Conservation (phyloP, 2,888 invertebrate species). For the Patella pellucida region DNA sequence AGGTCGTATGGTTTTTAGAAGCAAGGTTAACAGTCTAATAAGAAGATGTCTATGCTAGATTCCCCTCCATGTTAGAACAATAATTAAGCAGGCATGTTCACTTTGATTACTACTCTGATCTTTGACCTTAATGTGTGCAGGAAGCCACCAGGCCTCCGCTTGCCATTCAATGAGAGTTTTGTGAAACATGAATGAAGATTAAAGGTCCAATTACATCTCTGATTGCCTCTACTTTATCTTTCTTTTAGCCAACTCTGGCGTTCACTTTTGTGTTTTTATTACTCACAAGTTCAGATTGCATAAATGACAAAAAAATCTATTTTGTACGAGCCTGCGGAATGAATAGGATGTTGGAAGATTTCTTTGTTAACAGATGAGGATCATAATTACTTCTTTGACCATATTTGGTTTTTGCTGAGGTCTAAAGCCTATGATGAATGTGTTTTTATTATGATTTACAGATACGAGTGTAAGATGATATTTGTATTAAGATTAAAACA, state of each 20-base stretch:
- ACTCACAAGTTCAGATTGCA: constrained; percentile 15
- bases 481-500: too few relatives aligned
- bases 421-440: too few relatives aligned
- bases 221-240: constrained; percentile 23
- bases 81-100: constrained; percentile 36
- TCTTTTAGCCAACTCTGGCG: constrained; percentile 7
- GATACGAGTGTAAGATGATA: too few relatives aligned
- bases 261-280: constrained; percentile 2
- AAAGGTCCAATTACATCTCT: constrained; percentile 21
- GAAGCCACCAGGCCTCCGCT: constrained; percentile 10
- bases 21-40: constrained; percentile 39
- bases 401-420: background rate
- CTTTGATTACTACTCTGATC: constrained; percentile 21
- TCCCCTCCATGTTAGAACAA: constrained; percentile 20
- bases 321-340: background rate
- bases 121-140: constrained; percentile 13
- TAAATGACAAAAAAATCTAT: constrained; percentile 9
- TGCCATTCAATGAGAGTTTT: constrained; percentile 12
- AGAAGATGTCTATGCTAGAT: constrained; percentile 29
- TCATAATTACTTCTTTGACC: constrained; percentile 7
- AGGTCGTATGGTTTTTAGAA: constrained; percentile 21
- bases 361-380: constrained; percentile 8
- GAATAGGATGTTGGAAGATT: background rate
- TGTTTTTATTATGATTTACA: too few relatives aligned
- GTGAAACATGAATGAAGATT: constrained; percentile 16